A percentile compares a stretch with the other conserved stretches of the same genome.
These are phyloP conservation scores for Callinectes sapidus DNA, from an alignment of 2,888 invertebrate species.

Conservation along the genomic window DNA sequence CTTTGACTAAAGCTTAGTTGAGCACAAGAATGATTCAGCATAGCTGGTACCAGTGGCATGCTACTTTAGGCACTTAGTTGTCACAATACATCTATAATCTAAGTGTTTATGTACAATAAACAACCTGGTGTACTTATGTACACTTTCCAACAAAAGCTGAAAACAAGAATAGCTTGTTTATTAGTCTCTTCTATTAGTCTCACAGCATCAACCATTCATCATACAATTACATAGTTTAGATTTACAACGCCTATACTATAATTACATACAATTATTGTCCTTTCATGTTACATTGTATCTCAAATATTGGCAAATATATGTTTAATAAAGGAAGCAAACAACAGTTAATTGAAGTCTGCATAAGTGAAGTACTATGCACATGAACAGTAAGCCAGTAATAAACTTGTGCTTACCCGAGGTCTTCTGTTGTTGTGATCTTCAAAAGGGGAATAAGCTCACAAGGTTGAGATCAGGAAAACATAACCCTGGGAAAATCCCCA, in stretches of 20 bases:
- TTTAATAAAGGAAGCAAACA: constrained; percentile 28
- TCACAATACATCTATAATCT: constrained; percentile 51
- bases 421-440: constrained; percentile 9
- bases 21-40: constrained; percentile 54
- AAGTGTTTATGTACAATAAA: constrained; percentile 58
- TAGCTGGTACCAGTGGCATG: constrained; percentile 54
- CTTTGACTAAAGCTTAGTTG: constrained; percentile 59
- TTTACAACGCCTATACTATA: background rate
- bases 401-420: constrained; percentile 22
- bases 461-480: constrained; percentile 17
- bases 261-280: constrained; percentile 49
- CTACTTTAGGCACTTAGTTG: constrained; percentile 62
- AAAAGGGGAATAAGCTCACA: constrained; percentile 11
- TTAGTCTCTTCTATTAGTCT: constrained; percentile 14
- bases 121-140: constrained; percentile 46
- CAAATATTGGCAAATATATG: constrained; percentile 22
- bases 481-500: background rate
- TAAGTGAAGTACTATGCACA: constrained; percentile 24
- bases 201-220: constrained; percentile 40
- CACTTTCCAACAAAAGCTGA: constrained; percentile 45
- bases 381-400: constrained; percentile 33
- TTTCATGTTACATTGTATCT: constrained; percentile 38
- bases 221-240: constrained; percentile 30
- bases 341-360: constrained; percentile 11
- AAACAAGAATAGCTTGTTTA: constrained; percentile 30